Conservation (phyloP, 2,113 vertebrate genomes). For the Zapornia atra region DNA sequence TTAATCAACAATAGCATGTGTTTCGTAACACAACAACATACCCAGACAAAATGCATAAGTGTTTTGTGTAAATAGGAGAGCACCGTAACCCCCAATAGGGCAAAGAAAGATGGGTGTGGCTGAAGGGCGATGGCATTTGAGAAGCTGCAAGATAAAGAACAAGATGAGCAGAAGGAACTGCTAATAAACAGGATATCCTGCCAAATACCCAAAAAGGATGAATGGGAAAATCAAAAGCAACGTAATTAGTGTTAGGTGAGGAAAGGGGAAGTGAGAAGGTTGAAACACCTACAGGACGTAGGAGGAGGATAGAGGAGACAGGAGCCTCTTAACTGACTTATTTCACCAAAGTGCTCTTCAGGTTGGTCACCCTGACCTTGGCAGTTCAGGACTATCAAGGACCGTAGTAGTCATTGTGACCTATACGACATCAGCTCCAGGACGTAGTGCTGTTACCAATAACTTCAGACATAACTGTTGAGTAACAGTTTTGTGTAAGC, state of each 20-base stretch:
- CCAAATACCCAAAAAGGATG: neutral
- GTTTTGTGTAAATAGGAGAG: neutral
- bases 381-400: neutral
- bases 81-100: neutral
- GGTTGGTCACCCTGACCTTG: neutral
- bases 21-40: neutral
- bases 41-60: neutral
- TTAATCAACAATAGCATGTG: neutral
- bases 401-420: neutral
- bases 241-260: neutral
- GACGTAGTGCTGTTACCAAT: neutral
- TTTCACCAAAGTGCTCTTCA: neutral
- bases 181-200: neutral
- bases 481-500: neutral
- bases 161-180: neutral
- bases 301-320: neutral
- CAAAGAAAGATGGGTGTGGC: neutral
- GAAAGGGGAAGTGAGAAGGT: neutral
- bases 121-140: neutral
- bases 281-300: neutral
- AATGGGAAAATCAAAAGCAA: neutral
- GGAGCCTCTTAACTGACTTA: neutral
- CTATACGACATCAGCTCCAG: fast-evolving
- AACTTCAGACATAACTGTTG: neutral
- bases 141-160: neutral